phyloP scores from a whole-genome alignment of 2,888 invertebrate genomes.

The Marronus borbonicus region DNA sequence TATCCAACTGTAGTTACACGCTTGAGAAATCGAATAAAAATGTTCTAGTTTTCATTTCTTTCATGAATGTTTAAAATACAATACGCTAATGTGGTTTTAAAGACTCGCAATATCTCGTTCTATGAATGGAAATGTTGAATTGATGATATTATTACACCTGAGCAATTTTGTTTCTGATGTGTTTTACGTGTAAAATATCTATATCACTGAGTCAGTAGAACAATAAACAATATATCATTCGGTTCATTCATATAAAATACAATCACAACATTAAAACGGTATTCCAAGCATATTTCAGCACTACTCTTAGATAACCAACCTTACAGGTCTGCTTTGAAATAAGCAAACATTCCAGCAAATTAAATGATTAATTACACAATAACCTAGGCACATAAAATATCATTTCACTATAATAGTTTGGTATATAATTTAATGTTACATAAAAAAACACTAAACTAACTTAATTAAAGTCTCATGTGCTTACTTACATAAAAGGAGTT shows the following conservation, averaged over 20 bases:
- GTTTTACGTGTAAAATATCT: neutral
- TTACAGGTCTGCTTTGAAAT: neutral
- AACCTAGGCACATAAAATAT: neutral
- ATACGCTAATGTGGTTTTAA: too few species aligned
- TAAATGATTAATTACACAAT: neutral
- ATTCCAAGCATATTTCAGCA: neutral
- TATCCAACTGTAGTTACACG: neutral
- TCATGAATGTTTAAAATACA: too few species aligned
- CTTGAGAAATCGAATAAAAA: constrained; percentile 1
- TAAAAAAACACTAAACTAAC: constrained; percentile 1
- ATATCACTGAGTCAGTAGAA: constrained; percentile 4
- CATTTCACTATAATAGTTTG: neutral
- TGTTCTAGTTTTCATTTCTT: too few species aligned
- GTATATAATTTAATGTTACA: neutral
- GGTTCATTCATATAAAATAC: too few species aligned
- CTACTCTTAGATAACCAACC: neutral
- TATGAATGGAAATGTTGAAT: too few species aligned
- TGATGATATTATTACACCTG: neutral
- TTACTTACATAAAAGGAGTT: neutral
- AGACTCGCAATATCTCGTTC: too few species aligned
- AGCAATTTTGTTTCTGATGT: constrained; percentile 7
- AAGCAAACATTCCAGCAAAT: neutral
- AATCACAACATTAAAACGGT: too few species aligned
- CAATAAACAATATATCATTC: neutral
- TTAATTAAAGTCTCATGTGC: neutral